phyloP scores from a whole-genome alignment of 2,113 vertebrate genomes.

The Carettochelys insculpta region DNA sequence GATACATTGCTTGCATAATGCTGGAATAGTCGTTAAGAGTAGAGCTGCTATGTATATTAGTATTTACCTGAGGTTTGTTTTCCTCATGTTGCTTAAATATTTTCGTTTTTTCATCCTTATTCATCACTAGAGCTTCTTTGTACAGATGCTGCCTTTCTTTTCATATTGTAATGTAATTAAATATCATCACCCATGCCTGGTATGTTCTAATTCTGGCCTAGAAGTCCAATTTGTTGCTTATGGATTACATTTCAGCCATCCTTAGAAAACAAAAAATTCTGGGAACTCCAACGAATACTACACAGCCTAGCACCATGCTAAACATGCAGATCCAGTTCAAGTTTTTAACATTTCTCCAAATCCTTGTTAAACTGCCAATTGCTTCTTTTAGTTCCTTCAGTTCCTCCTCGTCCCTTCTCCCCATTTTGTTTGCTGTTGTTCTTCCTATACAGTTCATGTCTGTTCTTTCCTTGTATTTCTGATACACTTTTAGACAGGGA shows the following conservation, averaged over 20 bases:
- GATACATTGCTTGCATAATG: background rate
- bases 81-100: background rate
- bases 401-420: background rate
- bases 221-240: background rate
- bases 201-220: background rate
- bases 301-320: too few relatives aligned
- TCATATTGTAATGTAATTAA: background rate
- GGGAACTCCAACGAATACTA: background rate
- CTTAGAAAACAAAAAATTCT: background rate
- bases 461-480: background rate
- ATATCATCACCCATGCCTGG: accelerated
- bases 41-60: background rate
- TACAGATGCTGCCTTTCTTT: background rate
- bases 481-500: background rate
- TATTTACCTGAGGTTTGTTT: background rate
- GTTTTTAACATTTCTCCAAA: background rate
- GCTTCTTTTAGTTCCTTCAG: background rate
- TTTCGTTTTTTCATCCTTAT: background rate
- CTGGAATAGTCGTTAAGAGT: background rate
- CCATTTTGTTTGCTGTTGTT: background rate
- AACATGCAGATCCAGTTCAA: accelerated
- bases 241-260: background rate
- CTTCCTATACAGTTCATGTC: accelerated
- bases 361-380: background rate
- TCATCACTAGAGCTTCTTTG: background rate